Percentiles rank a stretch among this genome's conserved stretches.
Evolutionary conservation across 2,797 vertebrate species (phyloP).

Genomic region (Hydrocynus forskahlii): DNA sequence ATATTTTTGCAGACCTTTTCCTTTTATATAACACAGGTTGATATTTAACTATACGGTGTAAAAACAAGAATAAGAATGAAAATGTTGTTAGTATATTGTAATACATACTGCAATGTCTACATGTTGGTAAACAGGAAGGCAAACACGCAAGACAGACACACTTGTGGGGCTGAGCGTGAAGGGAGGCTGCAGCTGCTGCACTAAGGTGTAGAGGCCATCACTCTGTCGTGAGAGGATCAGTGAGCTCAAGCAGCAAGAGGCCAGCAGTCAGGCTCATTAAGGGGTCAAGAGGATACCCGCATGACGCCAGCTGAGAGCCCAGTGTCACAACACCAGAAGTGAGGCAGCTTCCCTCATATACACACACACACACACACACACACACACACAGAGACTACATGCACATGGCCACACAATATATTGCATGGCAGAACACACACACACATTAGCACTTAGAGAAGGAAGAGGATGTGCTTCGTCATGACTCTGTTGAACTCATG

Average conservation of each 20-base stretch:
- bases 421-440: background rate
- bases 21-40: too few relatives aligned
- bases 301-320: conserved; percentile 61
- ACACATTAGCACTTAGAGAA: conserved; percentile 19
- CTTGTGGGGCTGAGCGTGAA: background rate
- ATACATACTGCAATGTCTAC: too few relatives aligned
- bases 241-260: conserved; percentile 65
- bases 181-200: conserved; percentile 27
- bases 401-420: conserved; percentile 3
- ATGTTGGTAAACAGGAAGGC: conserved; percentile 5
- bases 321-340: conserved; percentile 9
- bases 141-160: background rate
- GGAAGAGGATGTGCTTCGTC: conserved; percentile 42
- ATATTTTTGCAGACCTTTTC: too few relatives aligned
- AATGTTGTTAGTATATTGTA: too few relatives aligned
- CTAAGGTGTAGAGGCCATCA: conserved; percentile 62
- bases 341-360: conserved; percentile 29
- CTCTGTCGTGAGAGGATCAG: conserved; percentile 75
- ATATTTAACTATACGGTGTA: too few relatives aligned
- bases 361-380: conserved; percentile 8
- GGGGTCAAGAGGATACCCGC: conserved; percentile 75
- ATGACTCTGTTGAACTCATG: conserved; percentile 39
- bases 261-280: conserved; percentile 69
- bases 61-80: too few relatives aligned
- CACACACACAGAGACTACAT: background rate